phyloP scores from a whole-genome alignment of 2,888 invertebrate species.

The Sinelater perroti region DNA sequence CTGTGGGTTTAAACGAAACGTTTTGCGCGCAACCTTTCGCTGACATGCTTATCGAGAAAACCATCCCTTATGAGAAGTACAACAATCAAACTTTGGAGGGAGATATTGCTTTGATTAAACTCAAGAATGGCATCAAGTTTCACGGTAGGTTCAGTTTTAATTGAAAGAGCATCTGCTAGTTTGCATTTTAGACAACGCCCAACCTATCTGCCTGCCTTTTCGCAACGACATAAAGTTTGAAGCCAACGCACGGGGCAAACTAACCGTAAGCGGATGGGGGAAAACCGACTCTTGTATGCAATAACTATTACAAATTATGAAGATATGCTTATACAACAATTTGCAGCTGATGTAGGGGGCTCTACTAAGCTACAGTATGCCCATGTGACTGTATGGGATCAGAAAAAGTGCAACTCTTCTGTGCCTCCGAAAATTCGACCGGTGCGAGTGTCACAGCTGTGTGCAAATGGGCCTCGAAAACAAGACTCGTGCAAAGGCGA shows the following conservation, averaged over 20 bases:
- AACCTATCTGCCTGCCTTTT: constrained; percentile 54
- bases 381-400: constrained; percentile 48
- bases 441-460: constrained; percentile 59
- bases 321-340: too few relatives aligned
- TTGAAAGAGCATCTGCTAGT: too few relatives aligned
- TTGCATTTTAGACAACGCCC: constrained; percentile 50
- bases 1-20: constrained; percentile 8
- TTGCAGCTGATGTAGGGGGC: constrained; percentile 49
- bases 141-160: constrained; percentile 45
- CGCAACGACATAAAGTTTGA: constrained; percentile 12
- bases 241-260: constrained; percentile 51
- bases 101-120: constrained; percentile 58
- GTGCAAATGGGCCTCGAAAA: constrained; percentile 56
- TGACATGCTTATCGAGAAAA: constrained; percentile 50
- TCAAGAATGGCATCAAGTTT: constrained; percentile 47
- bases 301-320: too few relatives aligned
- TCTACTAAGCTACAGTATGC: constrained; percentile 50
- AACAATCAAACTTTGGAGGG: constrained; percentile 50
- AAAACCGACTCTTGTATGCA: constrained; percentile 67
- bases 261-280: constrained; percentile 79
- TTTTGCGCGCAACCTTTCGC: constrained; percentile 51
- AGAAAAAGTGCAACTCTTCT: constrained; percentile 45
- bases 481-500: constrained; percentile 61
- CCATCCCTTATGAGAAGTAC: constrained; percentile 53
- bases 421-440: constrained; percentile 50